Conservation (phyloP, 1,140 invertebrate genomes). For the Drosophila navojoa region DNA sequence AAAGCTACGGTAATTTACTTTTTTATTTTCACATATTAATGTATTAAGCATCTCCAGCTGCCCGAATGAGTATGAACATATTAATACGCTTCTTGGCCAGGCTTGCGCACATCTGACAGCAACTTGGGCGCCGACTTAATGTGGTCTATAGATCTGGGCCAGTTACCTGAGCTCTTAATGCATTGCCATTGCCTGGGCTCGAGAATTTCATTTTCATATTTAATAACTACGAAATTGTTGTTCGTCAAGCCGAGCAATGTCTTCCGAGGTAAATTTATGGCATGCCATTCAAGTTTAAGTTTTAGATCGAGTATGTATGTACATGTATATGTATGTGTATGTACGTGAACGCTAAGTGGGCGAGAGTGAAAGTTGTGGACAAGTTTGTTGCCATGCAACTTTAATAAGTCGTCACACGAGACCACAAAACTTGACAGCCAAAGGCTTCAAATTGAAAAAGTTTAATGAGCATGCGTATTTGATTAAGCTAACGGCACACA, state of each 20-base stretch:
- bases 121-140: not conserved
- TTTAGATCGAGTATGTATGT: not conserved
- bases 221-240: slow-evolving; percentile 41
- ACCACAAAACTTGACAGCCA: slow-evolving; percentile 70
- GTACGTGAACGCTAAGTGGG: slow-evolving; percentile 11
- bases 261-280: slow-evolving; percentile 59
- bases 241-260: slow-evolving; percentile 41
- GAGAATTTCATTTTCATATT: slow-evolving; percentile 75
- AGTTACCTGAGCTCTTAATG: slow-evolving; percentile 40
- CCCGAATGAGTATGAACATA: not conserved
- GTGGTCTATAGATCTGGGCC: slow-evolving; percentile 2
- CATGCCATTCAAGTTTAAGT: slow-evolving; percentile 51
- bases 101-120: not conserved
- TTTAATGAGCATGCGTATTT: slow-evolving; percentile 78
- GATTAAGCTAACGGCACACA: slow-evolving; percentile 43
- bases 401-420: slow-evolving; percentile 73
- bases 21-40: too few relatives aligned
- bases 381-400: slow-evolving; percentile 79
- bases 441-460: slow-evolving; percentile 77
- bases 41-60: too few relatives aligned
- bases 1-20: too few relatives aligned
- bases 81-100: not conserved
- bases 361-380: slow-evolving; percentile 49
- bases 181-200: slow-evolving; percentile 41
- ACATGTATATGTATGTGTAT: not conserved